These are phyloP conservation scores for Hiodon tergisus DNA, from an alignment of 2,113 vertebrate species.

Conservation along the genomic window DNA sequence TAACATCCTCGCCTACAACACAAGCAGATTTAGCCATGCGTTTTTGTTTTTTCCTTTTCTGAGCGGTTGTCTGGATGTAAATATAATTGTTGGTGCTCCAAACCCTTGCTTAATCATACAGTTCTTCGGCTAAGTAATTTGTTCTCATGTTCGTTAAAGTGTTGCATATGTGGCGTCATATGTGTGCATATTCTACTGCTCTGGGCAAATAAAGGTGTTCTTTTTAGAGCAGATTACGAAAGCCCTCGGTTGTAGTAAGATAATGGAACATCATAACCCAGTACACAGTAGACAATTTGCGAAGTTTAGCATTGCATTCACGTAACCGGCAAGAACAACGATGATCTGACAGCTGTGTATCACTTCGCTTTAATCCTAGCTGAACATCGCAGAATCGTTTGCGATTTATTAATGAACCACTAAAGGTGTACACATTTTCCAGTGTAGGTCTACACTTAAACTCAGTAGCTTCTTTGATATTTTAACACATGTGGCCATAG, in stretches of 20 bases:
- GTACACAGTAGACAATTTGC: constrained; percentile 13
- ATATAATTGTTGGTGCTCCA: constrained; percentile 15
- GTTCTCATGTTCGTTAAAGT: background rate
- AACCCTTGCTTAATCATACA: background rate
- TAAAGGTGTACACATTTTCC: constrained; percentile 6
- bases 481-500: constrained; percentile 15
- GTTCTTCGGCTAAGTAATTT: background rate
- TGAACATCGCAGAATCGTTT: background rate
- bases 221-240: constrained; percentile 2
- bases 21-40: constrained; percentile 7
- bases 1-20: background rate
- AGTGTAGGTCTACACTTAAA: background rate
- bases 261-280: constrained; percentile 4
- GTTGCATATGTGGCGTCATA: background rate
- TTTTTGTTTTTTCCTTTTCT: constrained; percentile 7
- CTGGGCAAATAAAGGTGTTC: constrained; percentile 5
- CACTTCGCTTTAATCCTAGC: constrained; percentile 4
- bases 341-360: background rate
- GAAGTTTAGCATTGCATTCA: constrained; percentile 10
- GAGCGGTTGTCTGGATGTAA: background rate
- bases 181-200: constrained; percentile 3
- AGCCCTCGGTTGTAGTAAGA: constrained; percentile 3
- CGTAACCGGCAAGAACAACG: constrained; percentile 6
- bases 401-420: constrained; percentile 6
- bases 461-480: background rate